These are phyloP conservation scores for Glyphotaelius pellucidus DNA, from an alignment of 2,888 invertebrate genomes.

Conservation along the genomic window DNA sequence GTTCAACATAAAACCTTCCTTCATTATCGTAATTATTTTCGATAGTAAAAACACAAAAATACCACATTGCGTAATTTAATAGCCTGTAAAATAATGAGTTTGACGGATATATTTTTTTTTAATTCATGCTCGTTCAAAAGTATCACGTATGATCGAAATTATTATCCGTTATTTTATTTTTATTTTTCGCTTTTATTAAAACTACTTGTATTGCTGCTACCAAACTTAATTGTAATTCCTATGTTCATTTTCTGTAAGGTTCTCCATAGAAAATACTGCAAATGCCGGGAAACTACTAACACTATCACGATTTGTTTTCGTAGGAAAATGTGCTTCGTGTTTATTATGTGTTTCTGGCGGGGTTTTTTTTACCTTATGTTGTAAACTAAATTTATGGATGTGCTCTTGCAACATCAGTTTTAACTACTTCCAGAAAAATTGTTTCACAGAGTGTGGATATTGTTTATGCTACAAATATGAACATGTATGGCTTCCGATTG, in stretches of 20 bases:
- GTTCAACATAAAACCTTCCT: too few species aligned
- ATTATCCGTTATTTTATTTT: background rate
- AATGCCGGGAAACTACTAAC: background rate
- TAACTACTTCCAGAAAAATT: background rate
- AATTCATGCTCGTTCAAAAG: too few species aligned
- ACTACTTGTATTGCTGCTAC: background rate
- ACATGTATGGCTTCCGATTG: background rate
- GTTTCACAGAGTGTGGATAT: background rate
- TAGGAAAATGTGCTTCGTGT: constrained; percentile 9
- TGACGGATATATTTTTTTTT: too few species aligned
- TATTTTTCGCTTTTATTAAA: background rate
- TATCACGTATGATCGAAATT: background rate
- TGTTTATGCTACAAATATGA: background rate
- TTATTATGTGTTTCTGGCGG: background rate
- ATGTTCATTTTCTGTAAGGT: background rate
- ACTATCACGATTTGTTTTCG: constrained; percentile 2
- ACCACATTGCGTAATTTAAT: too few species aligned
- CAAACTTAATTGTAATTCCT: background rate
- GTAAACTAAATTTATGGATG: background rate
- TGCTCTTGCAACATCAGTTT: background rate
- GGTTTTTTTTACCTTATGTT: background rate
- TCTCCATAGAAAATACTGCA: background rate
- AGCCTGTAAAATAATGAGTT: too few species aligned
- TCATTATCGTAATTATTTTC: too few species aligned
- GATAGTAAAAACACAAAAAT: too few species aligned